Conservation (phyloP, 2,113 vertebrate genomes). For the Trochalopteron elliotii region DNA sequence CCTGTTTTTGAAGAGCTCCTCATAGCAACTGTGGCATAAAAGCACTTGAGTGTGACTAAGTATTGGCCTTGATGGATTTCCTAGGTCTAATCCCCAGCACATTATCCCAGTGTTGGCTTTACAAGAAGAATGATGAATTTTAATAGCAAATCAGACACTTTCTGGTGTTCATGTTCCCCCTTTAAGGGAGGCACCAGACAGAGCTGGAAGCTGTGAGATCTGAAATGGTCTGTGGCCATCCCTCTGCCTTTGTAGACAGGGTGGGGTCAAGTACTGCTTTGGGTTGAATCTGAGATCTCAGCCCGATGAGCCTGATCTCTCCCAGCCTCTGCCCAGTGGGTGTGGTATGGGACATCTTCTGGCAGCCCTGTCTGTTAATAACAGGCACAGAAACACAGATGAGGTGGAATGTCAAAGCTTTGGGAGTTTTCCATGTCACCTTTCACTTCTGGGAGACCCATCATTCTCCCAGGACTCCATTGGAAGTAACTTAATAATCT, state of each 20-base stretch:
- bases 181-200: background rate
- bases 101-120: background rate
- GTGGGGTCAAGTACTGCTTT: background rate
- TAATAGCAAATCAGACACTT: slow-evolving; percentile 9
- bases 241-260: background rate
- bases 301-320: background rate
- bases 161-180: background rate
- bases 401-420: background rate
- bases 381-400: background rate
- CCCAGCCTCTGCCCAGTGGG: background rate
- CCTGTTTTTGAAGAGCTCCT: background rate
- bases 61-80: slow-evolving; percentile 44
- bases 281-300: background rate
- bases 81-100: background rate
- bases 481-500: background rate
- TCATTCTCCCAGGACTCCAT: background rate
- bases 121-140: slow-evolving; percentile 11
- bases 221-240: background rate
- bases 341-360: background rate
- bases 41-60: slow-evolving; percentile 39
- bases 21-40: slow-evolving; percentile 11
- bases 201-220: background rate
- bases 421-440: background rate
- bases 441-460: background rate
- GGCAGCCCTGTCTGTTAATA: background rate